Evolutionary conservation across 1,140 invertebrate species (phyloP).

Genomic region (Thaumatotibia leucotreta): DNA sequence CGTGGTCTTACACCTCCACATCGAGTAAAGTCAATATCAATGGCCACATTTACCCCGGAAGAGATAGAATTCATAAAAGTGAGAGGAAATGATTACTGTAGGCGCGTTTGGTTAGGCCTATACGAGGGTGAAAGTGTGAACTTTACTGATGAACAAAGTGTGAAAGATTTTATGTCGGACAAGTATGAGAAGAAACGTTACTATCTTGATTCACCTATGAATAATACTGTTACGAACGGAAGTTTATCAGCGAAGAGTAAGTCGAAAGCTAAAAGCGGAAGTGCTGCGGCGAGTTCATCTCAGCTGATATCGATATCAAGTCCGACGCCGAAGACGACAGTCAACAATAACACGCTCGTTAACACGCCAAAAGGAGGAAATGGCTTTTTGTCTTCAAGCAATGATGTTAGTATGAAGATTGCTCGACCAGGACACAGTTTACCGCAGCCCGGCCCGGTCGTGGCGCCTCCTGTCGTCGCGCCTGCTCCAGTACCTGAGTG

Average conservation of each 20-base stretch:
- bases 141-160: slow-evolving; percentile 85
- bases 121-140: slow-evolving; percentile 85
- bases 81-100: slow-evolving; percentile 95
- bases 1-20: slow-evolving; percentile 97
- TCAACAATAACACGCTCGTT: slow-evolving; percentile 43
- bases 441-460: slow-evolving; percentile 22
- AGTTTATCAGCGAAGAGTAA: slow-evolving; percentile 50
- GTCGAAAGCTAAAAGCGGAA: slow-evolving; percentile 45
- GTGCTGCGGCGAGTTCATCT: slow-evolving; percentile 32
- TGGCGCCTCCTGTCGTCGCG: background rate
- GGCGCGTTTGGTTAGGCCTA: slow-evolving; percentile 92
- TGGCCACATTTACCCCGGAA: slow-evolving; percentile 97
- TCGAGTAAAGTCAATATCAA: slow-evolving; percentile 98
- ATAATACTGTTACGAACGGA: slow-evolving; percentile 48
- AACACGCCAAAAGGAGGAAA: slow-evolving; percentile 52
- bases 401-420: slow-evolving; percentile 48
- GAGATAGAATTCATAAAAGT: slow-evolving; percentile 95
- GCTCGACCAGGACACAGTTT: slow-evolving; percentile 53
- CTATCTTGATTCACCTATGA: slow-evolving; percentile 55
- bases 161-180: slow-evolving; percentile 93
- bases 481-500: slow-evolving; percentile 54
- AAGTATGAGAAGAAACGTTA: slow-evolving; percentile 95
- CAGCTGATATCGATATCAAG: slow-evolving; percentile 62
- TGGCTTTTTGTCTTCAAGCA: slow-evolving; percentile 34
- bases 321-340: slow-evolving; percentile 38